phyloP scores from a whole-genome alignment of 2,797 vertebrate genomes.

The Botia almorhae region DNA sequence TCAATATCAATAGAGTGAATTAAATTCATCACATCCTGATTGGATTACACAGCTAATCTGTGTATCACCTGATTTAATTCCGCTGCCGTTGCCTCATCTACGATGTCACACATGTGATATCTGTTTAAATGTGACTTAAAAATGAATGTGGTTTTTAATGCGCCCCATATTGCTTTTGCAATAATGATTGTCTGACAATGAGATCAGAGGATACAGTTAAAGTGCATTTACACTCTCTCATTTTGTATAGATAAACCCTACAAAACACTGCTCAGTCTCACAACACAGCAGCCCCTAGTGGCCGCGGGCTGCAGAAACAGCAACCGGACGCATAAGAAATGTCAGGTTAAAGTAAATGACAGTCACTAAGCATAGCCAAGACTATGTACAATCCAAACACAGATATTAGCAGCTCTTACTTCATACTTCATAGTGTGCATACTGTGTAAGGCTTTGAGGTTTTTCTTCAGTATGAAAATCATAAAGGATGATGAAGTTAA shows the following conservation, averaged over 20 bases:
- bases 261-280: conserved; percentile 16
- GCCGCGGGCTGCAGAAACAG: conserved; percentile 58
- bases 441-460: background rate
- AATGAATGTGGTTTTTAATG: too few species aligned
- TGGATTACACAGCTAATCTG: conserved; percentile 86
- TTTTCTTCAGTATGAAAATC: background rate
- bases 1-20: conserved; percentile 81
- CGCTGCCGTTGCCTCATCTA: conserved; percentile 12
- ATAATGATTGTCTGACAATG: too few species aligned
- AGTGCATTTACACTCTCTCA: too few species aligned
- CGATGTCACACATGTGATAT: background rate
- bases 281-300: conserved; percentile 68
- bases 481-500: background rate
- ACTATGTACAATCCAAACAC: background rate
- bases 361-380: background rate
- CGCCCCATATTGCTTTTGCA: too few species aligned
- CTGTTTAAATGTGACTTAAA: too few species aligned
- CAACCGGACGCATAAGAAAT: background rate
- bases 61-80: conserved; percentile 77
- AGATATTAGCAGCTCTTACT: conserved; percentile 1
- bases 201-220: too few species aligned
- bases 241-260: background rate
- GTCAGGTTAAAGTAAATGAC: background rate
- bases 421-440: background rate
- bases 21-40: conserved; percentile 79